Percentiles rank a stretch among this genome's conserved stretches.
Evolutionary conservation across 2,888 invertebrate genomes (phyloP).

Genomic region (Lochmaea crataegi): DNA sequence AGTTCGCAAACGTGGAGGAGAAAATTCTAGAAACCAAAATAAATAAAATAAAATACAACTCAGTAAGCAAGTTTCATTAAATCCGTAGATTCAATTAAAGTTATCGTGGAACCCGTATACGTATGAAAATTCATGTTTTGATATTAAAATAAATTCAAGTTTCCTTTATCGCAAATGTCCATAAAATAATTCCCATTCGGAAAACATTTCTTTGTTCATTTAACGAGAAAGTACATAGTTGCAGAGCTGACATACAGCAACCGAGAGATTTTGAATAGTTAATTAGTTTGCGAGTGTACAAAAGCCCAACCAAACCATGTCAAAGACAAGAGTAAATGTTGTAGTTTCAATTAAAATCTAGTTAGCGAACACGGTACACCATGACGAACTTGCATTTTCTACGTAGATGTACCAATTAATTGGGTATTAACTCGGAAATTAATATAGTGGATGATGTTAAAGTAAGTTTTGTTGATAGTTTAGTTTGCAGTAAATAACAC

Average conservation of each 20-base stretch:
- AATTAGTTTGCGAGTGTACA: slow-evolving; percentile 56
- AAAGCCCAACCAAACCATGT: slow-evolving; percentile 57
- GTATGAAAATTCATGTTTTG: neutral
- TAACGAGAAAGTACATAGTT: slow-evolving; percentile 5
- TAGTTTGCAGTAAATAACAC: slow-evolving; percentile 6
- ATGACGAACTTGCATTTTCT: slow-evolving; percentile 45
- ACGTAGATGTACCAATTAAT: slow-evolving; percentile 39
- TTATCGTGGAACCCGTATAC: neutral
- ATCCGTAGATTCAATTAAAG: neutral
- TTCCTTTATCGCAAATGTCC: slow-evolving; percentile 5
- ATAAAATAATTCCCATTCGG: slow-evolving; percentile 11
- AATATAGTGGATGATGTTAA: slow-evolving; percentile 31
- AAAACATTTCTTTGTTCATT: slow-evolving; percentile 32
- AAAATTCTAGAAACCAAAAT: too few species aligned
- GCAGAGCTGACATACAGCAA: slow-evolving; percentile 39
- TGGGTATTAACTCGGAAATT: slow-evolving; percentile 36
- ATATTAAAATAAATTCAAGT: neutral
- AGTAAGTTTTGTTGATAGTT: slow-evolving; percentile 28
- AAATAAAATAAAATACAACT: neutral
- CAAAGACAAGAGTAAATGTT: slow-evolving; percentile 57
- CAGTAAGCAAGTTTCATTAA: neutral
- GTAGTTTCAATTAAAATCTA: slow-evolving; percentile 60
- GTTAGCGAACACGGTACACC: slow-evolving; percentile 53
- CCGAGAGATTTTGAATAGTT: slow-evolving; percentile 46
- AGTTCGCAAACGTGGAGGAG: too few species aligned